These are phyloP conservation scores for Drosophila lowei DNA, from an alignment of 1,140 invertebrate genomes.

Conservation along the genomic window DNA sequence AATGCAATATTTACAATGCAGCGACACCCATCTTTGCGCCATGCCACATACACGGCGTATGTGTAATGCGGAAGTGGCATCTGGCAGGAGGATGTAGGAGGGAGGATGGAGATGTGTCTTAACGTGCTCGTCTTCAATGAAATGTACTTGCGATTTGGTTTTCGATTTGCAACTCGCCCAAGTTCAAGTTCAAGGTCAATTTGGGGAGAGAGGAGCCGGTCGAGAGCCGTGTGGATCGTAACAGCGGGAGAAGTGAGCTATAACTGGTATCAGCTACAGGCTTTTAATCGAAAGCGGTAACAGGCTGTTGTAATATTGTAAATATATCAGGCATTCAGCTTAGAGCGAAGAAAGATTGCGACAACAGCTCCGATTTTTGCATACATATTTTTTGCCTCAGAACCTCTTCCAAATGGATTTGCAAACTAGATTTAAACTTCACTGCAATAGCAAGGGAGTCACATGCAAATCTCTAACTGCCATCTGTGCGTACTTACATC, in stretches of 20 bases:
- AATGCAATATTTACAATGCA: slow-evolving; percentile 68
- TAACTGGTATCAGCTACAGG: too few species aligned
- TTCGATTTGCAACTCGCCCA: slow-evolving; percentile 2
- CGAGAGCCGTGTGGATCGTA: too few species aligned
- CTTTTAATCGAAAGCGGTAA: too few species aligned
- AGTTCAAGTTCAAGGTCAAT: slow-evolving; percentile 40
- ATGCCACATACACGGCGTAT: slow-evolving; percentile 44
- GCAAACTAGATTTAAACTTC: background rate
- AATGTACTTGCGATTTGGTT: slow-evolving; percentile 37
- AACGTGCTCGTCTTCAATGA: slow-evolving; percentile 31
- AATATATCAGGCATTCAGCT: too few species aligned
- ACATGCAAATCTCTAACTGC: slow-evolving; percentile 7
- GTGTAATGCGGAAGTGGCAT: slow-evolving; percentile 21
- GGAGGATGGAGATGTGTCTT: background rate
- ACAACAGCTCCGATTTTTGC: too few species aligned
- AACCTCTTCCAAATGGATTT: background rate
- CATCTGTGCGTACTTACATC: slow-evolving; percentile 6
- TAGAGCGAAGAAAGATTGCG: too few species aligned
- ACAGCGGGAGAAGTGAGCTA: too few species aligned
- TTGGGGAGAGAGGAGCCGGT: too few species aligned
- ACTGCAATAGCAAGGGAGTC: slow-evolving; percentile 8
- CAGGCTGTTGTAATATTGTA: too few species aligned
- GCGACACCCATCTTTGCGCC: slow-evolving; percentile 60
- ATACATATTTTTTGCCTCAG: too few species aligned
- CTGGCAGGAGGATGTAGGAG: slow-evolving; percentile 8